Percentiles rank a stretch among this genome's conserved stretches.
Evolutionary conservation across 2,888 invertebrate species (phyloP).

Genomic region (Epicampocera succincta): DNA sequence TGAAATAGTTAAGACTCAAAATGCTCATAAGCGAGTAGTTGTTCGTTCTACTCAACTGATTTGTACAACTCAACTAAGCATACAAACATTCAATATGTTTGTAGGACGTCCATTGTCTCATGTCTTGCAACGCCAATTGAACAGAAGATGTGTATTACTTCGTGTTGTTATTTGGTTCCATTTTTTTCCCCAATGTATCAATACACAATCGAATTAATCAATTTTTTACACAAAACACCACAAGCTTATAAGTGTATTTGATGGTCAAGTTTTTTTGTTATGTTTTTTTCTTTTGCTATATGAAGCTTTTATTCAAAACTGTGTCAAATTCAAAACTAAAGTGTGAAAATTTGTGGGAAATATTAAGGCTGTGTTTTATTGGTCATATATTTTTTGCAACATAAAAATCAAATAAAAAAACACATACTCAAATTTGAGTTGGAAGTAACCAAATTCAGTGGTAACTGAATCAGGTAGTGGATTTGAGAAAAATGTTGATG

Average conservation of each 20-base stretch:
- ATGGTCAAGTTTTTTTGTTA: constrained; percentile 51
- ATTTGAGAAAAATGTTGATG: too few species aligned
- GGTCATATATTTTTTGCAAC: background rate
- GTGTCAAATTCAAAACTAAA: constrained; percentile 39
- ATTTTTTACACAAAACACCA: constrained; percentile 46
- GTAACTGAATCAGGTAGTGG: too few species aligned
- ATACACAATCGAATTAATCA: constrained; percentile 33
- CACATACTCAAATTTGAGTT: too few species aligned
- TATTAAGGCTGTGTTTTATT: constrained; percentile 14
- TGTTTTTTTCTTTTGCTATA: constrained; percentile 16
- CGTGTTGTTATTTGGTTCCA: constrained; percentile 2
- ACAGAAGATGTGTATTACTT: constrained; percentile 29
- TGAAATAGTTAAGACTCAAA: constrained; percentile 18
- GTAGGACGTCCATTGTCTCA: constrained; percentile 32
- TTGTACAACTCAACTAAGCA: background rate
- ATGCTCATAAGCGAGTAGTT: constrained; percentile 20
- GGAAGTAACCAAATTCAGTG: too few species aligned
- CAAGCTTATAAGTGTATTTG: constrained; percentile 49
- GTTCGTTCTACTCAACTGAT: constrained; percentile 17
- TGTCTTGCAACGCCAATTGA: constrained; percentile 56
- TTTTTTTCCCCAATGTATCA: constrained; percentile 8
- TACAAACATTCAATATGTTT: too few species aligned
- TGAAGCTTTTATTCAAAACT: constrained; percentile 29
- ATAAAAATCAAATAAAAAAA: background rate
- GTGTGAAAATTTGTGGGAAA: constrained; percentile 42